These are phyloP conservation scores for Phainopepla nitens DNA, from an alignment of 2,113 vertebrate species.

Conservation along the genomic window DNA sequence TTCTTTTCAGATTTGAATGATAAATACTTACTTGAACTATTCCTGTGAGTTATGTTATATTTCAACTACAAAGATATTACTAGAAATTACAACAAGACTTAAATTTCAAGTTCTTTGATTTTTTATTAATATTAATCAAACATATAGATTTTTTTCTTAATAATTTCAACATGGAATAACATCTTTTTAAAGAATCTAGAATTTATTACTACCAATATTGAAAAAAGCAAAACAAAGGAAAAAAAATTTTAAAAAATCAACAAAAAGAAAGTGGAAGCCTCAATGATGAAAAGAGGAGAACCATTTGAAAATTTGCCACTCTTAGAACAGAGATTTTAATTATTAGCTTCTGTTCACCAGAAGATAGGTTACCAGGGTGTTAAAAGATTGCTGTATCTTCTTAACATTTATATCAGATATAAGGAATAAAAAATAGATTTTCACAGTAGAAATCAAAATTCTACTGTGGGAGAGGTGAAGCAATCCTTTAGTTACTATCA, in stretches of 20 bases:
- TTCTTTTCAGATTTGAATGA: neutral
- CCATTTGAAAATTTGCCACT: neutral
- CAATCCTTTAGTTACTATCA: neutral
- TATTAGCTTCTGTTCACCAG: neutral
- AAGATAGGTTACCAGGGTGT: neutral
- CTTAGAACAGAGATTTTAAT: neutral
- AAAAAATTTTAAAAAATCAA: neutral
- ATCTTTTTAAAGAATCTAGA: neutral
- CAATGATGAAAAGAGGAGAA: neutral
- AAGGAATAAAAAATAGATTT: neutral
- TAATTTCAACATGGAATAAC: neutral
- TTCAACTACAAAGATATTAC: neutral
- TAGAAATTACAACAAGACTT: neutral
- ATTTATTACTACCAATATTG: neutral
- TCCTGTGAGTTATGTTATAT: neutral
- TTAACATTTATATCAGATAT: slow-evolving; percentile 24
- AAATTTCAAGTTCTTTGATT: neutral
- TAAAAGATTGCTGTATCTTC: slow-evolving; percentile 16
- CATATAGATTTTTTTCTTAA: neutral
- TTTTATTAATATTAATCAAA: neutral
- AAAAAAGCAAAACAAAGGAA: neutral
- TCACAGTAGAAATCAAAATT: neutral
- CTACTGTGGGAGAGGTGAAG: neutral
- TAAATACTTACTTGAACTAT: neutral
- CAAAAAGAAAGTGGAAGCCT: neutral